These are phyloP conservation scores for Lithophane socia DNA, from an alignment of 2,888 invertebrate species.

Conservation along the genomic window DNA sequence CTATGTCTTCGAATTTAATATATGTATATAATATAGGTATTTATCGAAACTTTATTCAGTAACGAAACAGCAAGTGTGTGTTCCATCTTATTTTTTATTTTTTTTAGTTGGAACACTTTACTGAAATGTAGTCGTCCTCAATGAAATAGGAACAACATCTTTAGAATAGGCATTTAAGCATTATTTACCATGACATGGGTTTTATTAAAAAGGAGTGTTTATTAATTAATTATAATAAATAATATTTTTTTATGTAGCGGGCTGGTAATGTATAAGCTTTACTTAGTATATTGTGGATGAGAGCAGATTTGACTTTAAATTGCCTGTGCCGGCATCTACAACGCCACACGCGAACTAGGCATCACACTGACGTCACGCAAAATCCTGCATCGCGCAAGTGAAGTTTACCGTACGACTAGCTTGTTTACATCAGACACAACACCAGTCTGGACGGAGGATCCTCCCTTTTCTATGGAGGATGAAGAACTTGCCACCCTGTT, in stretches of 20 bases:
- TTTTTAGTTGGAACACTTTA: background rate
- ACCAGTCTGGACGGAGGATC: too few species aligned
- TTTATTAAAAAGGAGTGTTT: background rate
- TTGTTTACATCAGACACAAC: too few species aligned
- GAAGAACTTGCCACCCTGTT: too few species aligned
- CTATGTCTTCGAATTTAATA: too few species aligned
- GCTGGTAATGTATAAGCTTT: conserved; percentile 61
- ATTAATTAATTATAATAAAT: background rate
- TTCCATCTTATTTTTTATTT: background rate
- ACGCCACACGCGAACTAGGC: too few species aligned
- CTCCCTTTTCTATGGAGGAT: too few species aligned
- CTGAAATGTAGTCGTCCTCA: background rate
- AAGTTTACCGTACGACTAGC: too few species aligned
- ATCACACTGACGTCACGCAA: too few species aligned
- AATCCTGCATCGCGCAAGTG: too few species aligned
- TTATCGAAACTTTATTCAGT: background rate
- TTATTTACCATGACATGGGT: background rate
- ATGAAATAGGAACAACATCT: background rate
- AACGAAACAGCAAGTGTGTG: background rate
- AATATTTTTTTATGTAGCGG: conserved; percentile 42
- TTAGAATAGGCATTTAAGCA: background rate
- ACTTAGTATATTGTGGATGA: conserved; percentile 50
- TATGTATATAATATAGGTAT: too few species aligned
- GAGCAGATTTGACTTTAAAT: conserved; percentile 27
- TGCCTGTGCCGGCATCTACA: too few species aligned